Evolutionary conservation across 2,113 vertebrate genomes (phyloP), one percentile per base, ranked within the genome.

Genomic region (Romanogobio albipinnatus): DNA sequence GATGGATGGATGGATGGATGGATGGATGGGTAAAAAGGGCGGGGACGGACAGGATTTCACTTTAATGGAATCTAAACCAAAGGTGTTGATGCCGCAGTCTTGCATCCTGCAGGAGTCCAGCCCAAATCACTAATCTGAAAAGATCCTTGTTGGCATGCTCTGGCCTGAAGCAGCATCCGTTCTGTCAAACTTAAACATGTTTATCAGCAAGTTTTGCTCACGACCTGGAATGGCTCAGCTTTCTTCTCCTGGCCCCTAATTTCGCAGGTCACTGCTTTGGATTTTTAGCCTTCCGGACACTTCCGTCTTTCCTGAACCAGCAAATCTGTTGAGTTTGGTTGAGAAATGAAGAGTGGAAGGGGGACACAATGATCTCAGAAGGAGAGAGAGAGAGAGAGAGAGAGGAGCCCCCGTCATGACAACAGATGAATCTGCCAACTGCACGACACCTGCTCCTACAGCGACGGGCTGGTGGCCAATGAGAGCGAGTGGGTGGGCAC

Each of bases 391-490:
- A 49, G 43, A 45, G 47, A 76, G 59, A 66, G 43, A 81, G 79
- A 51, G 56, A 79, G 81, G 75, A 85, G 76, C 17, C 77, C 87
- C 84, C 68, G 68, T 80, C 88, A 87, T 76, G 86, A 86, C 45
- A 77, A 85, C 82, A 87, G 84, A 89, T 83, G 88, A 86, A 81
- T 58, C 61, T 17, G 49, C 45, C 58, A 85, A 85, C 85, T 70
- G 82, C 73, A 51, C 39, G 76, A 64, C 68, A 78, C 70, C 82
- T 85, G 87, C 82, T 83, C 82, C 79, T 73, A 74, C 78, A 53
- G 86, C 64, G 80, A 71, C 76, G 90, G 90, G 85, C 81, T 9
- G 56, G 17, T 53, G 56, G 86, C 84, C 85, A 85, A 83, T 79
- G 47, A 81, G 87, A 89, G 66, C 13, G 82, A 76, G 86, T 87